These are phyloP conservation scores for Octopus sinensis DNA, from an alignment of 1,140 invertebrate species.

Conservation along the genomic window DNA sequence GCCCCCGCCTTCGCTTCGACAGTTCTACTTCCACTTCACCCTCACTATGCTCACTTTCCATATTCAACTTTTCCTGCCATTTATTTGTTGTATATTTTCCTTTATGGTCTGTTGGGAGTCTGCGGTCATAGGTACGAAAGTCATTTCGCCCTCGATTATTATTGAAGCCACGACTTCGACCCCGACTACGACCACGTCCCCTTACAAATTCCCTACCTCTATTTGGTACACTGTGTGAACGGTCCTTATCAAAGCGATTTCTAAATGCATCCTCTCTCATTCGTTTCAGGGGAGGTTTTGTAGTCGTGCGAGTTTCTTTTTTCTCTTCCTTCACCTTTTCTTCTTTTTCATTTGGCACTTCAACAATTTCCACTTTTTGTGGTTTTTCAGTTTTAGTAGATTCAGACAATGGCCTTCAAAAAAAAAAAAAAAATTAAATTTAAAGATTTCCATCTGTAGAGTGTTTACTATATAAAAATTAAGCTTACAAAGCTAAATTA, in stretches of 20 bases:
- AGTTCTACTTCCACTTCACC: slow-evolving; percentile 33
- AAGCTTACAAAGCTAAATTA: no score
- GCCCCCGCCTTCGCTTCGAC: slow-evolving; percentile 36
- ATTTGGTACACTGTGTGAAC: slow-evolving; percentile 39
- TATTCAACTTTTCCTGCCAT: slow-evolving; percentile 16
- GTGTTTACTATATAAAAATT: no score
- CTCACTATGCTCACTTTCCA: slow-evolving; percentile 40
- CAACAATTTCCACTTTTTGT: slow-evolving; percentile 13
- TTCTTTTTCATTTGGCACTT: slow-evolving; percentile 29
- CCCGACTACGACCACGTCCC: slow-evolving; percentile 41
- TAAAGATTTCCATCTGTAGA: background rate
- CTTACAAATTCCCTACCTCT: slow-evolving; percentile 50
- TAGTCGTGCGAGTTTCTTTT: slow-evolving; percentile 19
- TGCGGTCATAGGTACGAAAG: slow-evolving; percentile 32
- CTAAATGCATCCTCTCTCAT: slow-evolving; percentile 30
- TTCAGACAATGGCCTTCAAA: background rate
- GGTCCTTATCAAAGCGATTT: slow-evolving; percentile 31
- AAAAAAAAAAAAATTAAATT: background rate
- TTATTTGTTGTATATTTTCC: slow-evolving; percentile 8
- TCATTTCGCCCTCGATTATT: slow-evolving; percentile 37
- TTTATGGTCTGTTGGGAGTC: slow-evolving; percentile 11
- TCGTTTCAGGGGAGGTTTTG: slow-evolving; percentile 34
- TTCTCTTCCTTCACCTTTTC: slow-evolving; percentile 27
- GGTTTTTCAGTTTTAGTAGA: slow-evolving; percentile 17
- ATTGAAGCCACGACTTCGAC: slow-evolving; percentile 25